Conservation (phyloP, 92 coral and sea anemone species). For the Siderastrea siderea region DNA sequence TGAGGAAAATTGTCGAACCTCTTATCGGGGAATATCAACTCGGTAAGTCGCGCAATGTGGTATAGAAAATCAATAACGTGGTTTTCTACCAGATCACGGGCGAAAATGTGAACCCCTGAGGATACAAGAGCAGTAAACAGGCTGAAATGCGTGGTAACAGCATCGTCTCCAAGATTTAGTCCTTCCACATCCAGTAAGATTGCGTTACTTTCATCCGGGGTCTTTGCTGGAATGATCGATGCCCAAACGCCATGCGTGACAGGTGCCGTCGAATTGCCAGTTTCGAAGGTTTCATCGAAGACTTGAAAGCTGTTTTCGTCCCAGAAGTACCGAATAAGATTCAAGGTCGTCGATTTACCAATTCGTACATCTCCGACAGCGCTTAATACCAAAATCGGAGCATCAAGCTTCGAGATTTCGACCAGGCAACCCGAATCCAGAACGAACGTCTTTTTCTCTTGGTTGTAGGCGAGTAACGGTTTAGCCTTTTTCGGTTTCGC, state of each 20-base stretch:
- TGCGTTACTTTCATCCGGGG: neutral
- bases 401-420: constrained; percentile 9
- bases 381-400: neutral
- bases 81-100: neutral
- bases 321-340: constrained; percentile 12
- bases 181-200: constrained; percentile 21
- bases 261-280: neutral
- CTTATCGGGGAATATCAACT: constrained; percentile 15
- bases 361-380: constrained; percentile 27
- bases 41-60: neutral
- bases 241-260: constrained; percentile 41
- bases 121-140: constrained; percentile 7
- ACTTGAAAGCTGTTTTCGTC: constrained; percentile 1
- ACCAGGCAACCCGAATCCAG: neutral
- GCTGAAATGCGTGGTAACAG: constrained; percentile 3
- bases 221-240: neutral
- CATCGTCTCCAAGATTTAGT: constrained; percentile 9
- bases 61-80: neutral
- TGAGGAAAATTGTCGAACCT: constrained; percentile 19
- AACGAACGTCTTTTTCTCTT: neutral
- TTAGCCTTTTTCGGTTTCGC: constrained; percentile 16
- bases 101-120: neutral
- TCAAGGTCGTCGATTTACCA: constrained; percentile 24
- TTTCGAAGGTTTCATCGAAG: neutral
- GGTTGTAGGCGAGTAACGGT: constrained; percentile 3